Percentiles rank a stretch among this genome's conserved stretches.
phyloP scores from a whole-genome alignment of 1,140 invertebrate genomes.

The Aphis craccivora region DNA sequence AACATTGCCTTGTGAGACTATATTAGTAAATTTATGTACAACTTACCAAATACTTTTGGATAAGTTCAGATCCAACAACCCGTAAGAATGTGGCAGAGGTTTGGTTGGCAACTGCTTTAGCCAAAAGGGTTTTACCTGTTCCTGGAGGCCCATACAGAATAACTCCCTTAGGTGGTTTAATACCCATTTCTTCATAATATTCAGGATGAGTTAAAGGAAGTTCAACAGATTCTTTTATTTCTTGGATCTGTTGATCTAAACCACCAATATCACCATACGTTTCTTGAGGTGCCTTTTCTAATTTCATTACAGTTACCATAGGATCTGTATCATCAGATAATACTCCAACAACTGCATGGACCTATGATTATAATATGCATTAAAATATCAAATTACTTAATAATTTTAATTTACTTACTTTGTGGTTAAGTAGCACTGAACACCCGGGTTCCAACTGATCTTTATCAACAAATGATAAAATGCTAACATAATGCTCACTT shows the following conservation, averaged over 20 bases:
- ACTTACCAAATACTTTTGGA: slow-evolving; percentile 94
- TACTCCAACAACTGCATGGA: slow-evolving; percentile 98
- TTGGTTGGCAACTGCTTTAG: slow-evolving; percentile 99
- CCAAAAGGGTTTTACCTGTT: slow-evolving; percentile 97
- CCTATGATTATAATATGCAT: slow-evolving; percentile 63
- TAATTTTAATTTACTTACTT: slow-evolving; percentile 69
- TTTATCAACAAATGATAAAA: slow-evolving; percentile 99
- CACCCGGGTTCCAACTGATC: slow-evolving; percentile 99
- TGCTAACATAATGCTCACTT: slow-evolving; percentile 99
- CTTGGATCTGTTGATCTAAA: slow-evolving; percentile 96
- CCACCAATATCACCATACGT: slow-evolving; percentile 99
- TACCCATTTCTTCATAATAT: slow-evolving; percentile 99
- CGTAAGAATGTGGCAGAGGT: slow-evolving; percentile 98
- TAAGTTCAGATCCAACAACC: slow-evolving; percentile 98
- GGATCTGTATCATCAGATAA: slow-evolving; percentile 99
- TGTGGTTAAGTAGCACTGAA: slow-evolving; percentile 98
- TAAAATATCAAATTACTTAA: slow-evolving; percentile 7
- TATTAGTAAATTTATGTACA: neutral
- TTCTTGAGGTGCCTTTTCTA: slow-evolving; percentile 99
- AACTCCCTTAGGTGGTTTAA: slow-evolving; percentile 98
- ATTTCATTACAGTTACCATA: slow-evolving; percentile 99
- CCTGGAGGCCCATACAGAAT: slow-evolving; percentile 98
- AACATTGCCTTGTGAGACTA: neutral
- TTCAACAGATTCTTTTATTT: slow-evolving; percentile 99
- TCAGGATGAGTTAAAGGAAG: slow-evolving; percentile 98